These are phyloP conservation scores for Diogma glabrata DNA, from an alignment of 2,888 invertebrate species.

Conservation along the genomic window DNA sequence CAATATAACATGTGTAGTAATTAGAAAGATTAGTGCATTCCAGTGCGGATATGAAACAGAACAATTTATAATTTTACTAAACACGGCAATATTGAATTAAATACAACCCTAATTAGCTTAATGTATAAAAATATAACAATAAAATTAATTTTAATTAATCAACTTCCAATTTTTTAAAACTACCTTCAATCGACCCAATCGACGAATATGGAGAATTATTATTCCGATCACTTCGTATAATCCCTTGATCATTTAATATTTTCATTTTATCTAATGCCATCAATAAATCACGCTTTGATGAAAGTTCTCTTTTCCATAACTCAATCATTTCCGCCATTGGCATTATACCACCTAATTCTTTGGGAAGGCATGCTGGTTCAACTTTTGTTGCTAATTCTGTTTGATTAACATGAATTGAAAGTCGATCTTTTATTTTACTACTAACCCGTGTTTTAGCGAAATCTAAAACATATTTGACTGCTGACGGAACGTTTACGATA, in stretches of 20 bases:
- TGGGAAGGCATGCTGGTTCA: slow-evolving; percentile 52
- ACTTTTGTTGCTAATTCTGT: slow-evolving; percentile 48
- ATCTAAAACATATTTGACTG: slow-evolving; percentile 64
- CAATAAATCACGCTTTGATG: slow-evolving; percentile 45
- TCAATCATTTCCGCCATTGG: slow-evolving; percentile 60
- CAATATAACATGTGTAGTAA: too few relatives aligned
- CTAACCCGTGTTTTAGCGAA: slow-evolving; percentile 57
- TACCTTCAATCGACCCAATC: slow-evolving; percentile 41
- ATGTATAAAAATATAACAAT: too few relatives aligned
- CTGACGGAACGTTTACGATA: slow-evolving; percentile 55
- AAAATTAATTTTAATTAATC: too few relatives aligned
- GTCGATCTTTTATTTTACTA: slow-evolving; percentile 56
- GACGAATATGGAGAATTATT: slow-evolving; percentile 26
- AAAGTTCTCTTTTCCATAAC: slow-evolving; percentile 51
- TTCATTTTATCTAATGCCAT: slow-evolving; percentile 52
- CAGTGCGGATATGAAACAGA: too few relatives aligned
- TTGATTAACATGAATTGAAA: slow-evolving; percentile 45
- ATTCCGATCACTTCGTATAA: slow-evolving; percentile 33
- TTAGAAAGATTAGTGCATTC: too few relatives aligned
- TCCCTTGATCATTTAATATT: slow-evolving; percentile 51
- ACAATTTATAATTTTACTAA: too few relatives aligned
- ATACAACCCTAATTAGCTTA: too few relatives aligned
- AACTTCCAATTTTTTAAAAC: slow-evolving; percentile 58
- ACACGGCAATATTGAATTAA: too few relatives aligned
- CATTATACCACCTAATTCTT: slow-evolving; percentile 59